A percentile compares a stretch with the other conserved stretches of the same genome.
These are phyloP conservation scores for Anhinga anhinga DNA, from an alignment of 2,113 vertebrate genomes.

Conservation along the genomic window DNA sequence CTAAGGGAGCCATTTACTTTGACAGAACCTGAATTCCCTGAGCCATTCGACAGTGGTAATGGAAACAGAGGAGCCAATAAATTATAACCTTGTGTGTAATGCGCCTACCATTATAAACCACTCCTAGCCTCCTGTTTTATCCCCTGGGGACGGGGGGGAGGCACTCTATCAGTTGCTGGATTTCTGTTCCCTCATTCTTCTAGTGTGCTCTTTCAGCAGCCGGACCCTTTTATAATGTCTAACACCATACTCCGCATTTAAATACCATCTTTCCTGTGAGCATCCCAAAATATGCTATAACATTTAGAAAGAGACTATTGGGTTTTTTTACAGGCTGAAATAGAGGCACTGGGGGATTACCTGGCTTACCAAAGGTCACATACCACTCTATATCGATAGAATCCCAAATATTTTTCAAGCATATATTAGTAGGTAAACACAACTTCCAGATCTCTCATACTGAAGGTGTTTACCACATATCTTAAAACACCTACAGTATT, in stretches of 20 bases:
- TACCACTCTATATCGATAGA: neutral
- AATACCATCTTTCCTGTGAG: neutral
- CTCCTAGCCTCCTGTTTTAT: constrained; percentile 29
- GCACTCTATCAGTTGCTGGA: neutral
- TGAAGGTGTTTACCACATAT: neutral
- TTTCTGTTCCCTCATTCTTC: constrained; percentile 13
- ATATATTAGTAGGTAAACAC: neutral
- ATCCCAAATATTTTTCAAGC: neutral
- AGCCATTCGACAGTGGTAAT: constrained; percentile 31
- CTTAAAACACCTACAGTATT: neutral
- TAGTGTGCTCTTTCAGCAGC: neutral
- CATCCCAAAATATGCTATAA: neutral
- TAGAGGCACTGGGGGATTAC: neutral
- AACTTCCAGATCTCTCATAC: neutral
- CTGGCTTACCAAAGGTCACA: neutral
- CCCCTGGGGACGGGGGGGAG: neutral
- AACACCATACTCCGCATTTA: neutral
- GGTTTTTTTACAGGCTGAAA: neutral
- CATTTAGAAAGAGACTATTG: neutral
- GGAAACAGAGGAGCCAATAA: constrained; percentile 64
- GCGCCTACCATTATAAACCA: constrained; percentile 55
- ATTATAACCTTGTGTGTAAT: constrained; percentile 58
- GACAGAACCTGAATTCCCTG: constrained; percentile 55
- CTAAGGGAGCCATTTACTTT: constrained; percentile 50
- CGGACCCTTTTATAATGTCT: neutral